Percentiles rank a stretch among this genome's conserved stretches.
phyloP scores from a whole-genome alignment of 2,888 invertebrate species.

The Galerucella nymphaeae region DNA sequence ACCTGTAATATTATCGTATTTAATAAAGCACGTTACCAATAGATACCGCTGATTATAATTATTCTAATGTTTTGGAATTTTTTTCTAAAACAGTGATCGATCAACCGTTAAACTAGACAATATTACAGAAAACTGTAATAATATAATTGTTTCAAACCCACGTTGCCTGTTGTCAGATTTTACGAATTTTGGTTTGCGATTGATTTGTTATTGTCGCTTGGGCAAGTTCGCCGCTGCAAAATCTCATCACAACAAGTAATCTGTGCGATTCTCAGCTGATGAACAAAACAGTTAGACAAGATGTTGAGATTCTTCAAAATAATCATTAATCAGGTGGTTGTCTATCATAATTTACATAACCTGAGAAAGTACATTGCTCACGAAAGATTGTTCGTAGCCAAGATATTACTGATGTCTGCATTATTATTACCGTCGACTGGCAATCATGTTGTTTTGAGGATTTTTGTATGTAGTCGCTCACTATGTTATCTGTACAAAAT shows the following conservation, averaged over 20 bases:
- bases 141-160: no score
- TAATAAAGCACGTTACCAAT: no score
- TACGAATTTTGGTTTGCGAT: no score
- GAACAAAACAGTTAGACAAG: slow-evolving; percentile 33
- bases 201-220: not conserved
- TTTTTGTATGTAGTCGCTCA: not conserved
- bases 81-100: no score
- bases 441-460: slow-evolving; percentile 1
- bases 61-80: no score
- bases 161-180: no score
- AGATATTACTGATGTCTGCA: slow-evolving; percentile 12
- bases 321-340: slow-evolving; percentile 29
- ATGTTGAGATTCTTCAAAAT: slow-evolving; percentile 26
- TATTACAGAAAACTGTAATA: no score
- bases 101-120: no score
- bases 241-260: slow-evolving; percentile 13
- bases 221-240: slow-evolving; percentile 1
- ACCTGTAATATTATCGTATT: no score
- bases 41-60: no score
- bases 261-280: slow-evolving; percentile 27
- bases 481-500: not conserved
- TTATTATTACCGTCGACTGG: slow-evolving; percentile 18
- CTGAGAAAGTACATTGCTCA: slow-evolving; percentile 23
- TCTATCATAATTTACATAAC: slow-evolving; percentile 33
- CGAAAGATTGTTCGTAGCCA: slow-evolving; percentile 11